Percentiles rank a stretch among this genome's conserved stretches.
phyloP scores from a whole-genome alignment of 2,113 vertebrate genomes.

The Dascyllus trimaculatus region DNA sequence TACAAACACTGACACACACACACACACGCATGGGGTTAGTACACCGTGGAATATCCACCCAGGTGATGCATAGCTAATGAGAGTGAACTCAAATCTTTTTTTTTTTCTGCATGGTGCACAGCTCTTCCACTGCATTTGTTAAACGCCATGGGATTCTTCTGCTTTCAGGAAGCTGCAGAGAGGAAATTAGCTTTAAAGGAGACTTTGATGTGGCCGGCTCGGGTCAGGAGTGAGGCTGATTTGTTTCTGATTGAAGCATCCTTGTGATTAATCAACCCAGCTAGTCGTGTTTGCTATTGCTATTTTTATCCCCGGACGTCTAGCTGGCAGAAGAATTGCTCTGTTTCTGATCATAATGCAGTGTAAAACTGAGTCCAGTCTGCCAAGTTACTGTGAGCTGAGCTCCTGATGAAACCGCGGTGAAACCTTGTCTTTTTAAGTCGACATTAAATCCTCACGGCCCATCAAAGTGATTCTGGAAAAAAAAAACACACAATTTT shows the following conservation, averaged over 20 bases:
- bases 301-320: conserved; percentile 38
- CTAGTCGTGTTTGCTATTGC: conserved; percentile 25
- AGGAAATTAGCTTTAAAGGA: conserved; percentile 51
- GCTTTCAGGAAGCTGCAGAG: background rate
- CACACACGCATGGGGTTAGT: background rate
- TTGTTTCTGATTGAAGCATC: conserved; percentile 43
- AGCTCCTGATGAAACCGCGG: conserved; percentile 5
- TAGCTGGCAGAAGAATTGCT: conserved; percentile 26
- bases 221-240: conserved; percentile 39
- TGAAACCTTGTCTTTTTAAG: conserved; percentile 10
- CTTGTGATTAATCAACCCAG: conserved; percentile 28
- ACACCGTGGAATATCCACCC: conserved; percentile 15
- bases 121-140: conserved; percentile 10
- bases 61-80: conserved; percentile 39
- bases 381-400: background rate
- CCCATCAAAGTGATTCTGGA: background rate
- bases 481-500: background rate
- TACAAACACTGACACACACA: conserved; percentile 1
- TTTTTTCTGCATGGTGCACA: background rate
- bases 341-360: background rate
- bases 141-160: conserved; percentile 23
- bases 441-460: background rate
- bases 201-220: conserved; percentile 44
- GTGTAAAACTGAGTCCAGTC: background rate
- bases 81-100: background rate